Evolutionary conservation across 2,888 invertebrate species (phyloP), one percentile per base, ranked within the genome.

Genomic region (Acronicta leporina): DNA sequence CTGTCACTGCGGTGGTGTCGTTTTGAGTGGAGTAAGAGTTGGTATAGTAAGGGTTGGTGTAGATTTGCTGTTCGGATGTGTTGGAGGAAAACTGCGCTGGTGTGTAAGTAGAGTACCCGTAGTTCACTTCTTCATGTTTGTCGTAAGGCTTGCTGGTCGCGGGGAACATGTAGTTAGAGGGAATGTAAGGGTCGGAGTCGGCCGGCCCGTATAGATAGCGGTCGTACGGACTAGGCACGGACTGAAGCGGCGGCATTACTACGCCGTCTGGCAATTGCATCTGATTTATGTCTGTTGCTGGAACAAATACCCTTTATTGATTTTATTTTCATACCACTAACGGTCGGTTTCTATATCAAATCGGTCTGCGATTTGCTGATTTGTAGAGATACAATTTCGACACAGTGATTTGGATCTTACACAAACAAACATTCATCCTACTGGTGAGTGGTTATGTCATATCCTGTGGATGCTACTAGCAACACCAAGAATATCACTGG

Each of bases 221-320:
- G 35, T 85, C 85, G 76, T 91, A 92, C 0, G 86, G 84, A 56
- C 86, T 88, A 14, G 73, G 74, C 30, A 85, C 68, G 50, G 77
- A 78, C 72, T 87, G 87, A 69, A 85, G 75, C 0, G 86, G 77
- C 8, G 89, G 87, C 81, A 88, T 80, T 11, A 87, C 84, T 6
- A 89, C 89, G 13, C 94, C 94, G 48, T 94, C 94, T 3, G 91
- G 89, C n/a, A 91, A 66, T 63, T 88, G 88, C 83, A 88, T 86
- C 80, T 89, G 88, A 20, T 84, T 74, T 43, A 87, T 51, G 51
- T 94, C 93, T 33, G 91, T 87, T 9, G 94, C 92, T 93, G 90
- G 11, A 89, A 90, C 68, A 82, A 81, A 61, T 47, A 52, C 49
- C 11, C 33, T 33, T 33, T 33, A 33, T 33, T 33, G 33, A 3